Base-by-base conservation (phyloP, 30 jellyfish, hydroid and myxozoan genomes). In the Pseudorhiza aurosa region DNA sequence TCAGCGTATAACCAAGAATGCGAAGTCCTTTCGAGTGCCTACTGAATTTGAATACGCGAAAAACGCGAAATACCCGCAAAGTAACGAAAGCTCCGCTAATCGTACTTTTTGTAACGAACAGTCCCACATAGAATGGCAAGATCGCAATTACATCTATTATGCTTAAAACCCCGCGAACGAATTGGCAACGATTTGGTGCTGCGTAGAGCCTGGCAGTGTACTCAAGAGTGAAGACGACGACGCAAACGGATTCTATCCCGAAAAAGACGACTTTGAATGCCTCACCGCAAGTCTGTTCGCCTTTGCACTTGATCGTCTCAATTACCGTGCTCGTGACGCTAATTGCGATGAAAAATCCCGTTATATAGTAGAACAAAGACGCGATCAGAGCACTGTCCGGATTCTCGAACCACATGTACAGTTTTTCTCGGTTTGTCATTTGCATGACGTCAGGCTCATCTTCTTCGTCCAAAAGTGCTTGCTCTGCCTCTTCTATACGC, bases 11-110 rank as follows among this genome's bases (percentile, higher is more conserved):
- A 26, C 98, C 98, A 31, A 91, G 87, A 39, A 91, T 91, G 22
- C 98, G 98, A 25, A 91, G 84, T 29, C 98, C 98, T 60, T 91
- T 91, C 39, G 98, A 91, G 71, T 91, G 98, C 65, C 98, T 77
- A 35, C 96, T 84, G 77, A 91, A 91, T 68, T 91, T 91, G 96
- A 91, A 91, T 9, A 91, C 90, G 45, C 98, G 89, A 65, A 91
- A 91, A 30, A 91, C 98, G 81, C 98, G 96, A 55, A 91, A 91
- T 11, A 91, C 98, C 31, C 98, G 87, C 68, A 91, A 60, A 9
- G 96, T 91, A 33, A 91, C 96, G 60, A 91, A 91, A 0, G 96
- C 98, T 17, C 98, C 98, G 47, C 98, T 85, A 10, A 91, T 76
- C n/a, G 95, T 68, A 24, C 83, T 72, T 51, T 91, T 91, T 21